Evolutionary conservation across 2,888 invertebrate genomes (phyloP), one percentile per base, ranked within the genome.

Genomic region (Oxycera nigricornis): DNA sequence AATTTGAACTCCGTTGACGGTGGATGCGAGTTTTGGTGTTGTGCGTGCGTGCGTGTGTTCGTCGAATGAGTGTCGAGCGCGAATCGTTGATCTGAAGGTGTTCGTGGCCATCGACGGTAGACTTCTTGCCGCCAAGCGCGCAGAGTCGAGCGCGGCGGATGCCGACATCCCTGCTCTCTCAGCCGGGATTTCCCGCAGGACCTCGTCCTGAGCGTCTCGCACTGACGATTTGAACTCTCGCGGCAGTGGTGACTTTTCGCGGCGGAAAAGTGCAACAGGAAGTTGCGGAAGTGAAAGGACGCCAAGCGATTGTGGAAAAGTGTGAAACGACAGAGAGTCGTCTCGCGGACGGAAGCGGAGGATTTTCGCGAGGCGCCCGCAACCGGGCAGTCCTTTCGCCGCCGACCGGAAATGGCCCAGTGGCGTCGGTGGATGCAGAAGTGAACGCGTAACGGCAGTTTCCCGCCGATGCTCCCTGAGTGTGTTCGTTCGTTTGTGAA

Each of bases 61-160:
- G 14, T 31, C 26, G 14, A 31, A 41, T 65, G 41, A 65, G n/a
- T n/a, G 65, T 22, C 52, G 52, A 52, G 31, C 70, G 52, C 30
- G 41, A 24, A 39, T 67, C 67, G 70, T 35, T 52, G 1, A 41
- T 70, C 30, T 55, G 55, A 55, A 35, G 52, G 1, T 50, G 65
- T 22, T 22, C 39, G 2, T 65, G 65, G 65, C 41, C 65, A 65
- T 39, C 65, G 65, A 22, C 41, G 70, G 70, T 70, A 70, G 70
- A 70, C 70, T 52, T 55, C 31, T 52, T 70, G 70, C 68, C 68
- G 68, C 68, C 68, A 30, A 31, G 62, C 28, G 26, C 14, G 59
- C 30, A 14, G n/a, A 59, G 11, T 59, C 59, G n/a, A 59, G 59
- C 30, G 30, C 7, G 20, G n/a, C 59, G 30, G 30, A 59, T 59